phyloP scores from a whole-genome alignment of 2,888 invertebrate species.

The Drosophila neutralis region DNA sequence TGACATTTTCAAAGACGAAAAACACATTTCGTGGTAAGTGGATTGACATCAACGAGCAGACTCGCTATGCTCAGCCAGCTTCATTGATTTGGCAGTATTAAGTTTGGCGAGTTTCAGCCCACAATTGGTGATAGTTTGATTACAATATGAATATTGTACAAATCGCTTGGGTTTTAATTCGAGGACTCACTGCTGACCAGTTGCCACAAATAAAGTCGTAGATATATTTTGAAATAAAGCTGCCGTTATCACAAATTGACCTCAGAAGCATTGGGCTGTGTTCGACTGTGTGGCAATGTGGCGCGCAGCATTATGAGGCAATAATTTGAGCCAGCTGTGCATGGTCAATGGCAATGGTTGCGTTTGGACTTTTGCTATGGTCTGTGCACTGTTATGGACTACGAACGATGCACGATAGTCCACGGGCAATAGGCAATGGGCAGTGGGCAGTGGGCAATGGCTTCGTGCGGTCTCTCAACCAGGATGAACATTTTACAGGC shows the following conservation, averaged over 20 bases:
- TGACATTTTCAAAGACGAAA: not conserved
- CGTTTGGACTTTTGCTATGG: constrained; percentile 24
- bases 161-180: constrained; percentile 30
- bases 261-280: constrained; percentile 61
- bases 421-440: constrained; percentile 32
- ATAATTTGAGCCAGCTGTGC: constrained; percentile 57
- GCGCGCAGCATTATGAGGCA: constrained; percentile 29
- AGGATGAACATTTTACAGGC: constrained; percentile 58
- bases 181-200: not conserved
- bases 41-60: not conserved
- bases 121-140: constrained; percentile 41
- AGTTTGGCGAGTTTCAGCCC: constrained; percentile 3
- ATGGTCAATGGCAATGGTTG: constrained; percentile 23
- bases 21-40: not conserved
- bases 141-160: constrained; percentile 41
- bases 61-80: not conserved
- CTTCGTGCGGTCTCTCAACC: constrained; percentile 66
- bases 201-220: constrained; percentile 58
- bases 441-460: constrained; percentile 33
- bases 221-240: constrained; percentile 72
- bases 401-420: constrained; percentile 33
- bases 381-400: constrained; percentile 14
- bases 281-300: constrained; percentile 11
- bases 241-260: constrained; percentile 75
- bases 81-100: not conserved